These are phyloP conservation scores for Eupeodes corollae DNA, from an alignment of 1,140 invertebrate species.

Conservation along the genomic window DNA sequence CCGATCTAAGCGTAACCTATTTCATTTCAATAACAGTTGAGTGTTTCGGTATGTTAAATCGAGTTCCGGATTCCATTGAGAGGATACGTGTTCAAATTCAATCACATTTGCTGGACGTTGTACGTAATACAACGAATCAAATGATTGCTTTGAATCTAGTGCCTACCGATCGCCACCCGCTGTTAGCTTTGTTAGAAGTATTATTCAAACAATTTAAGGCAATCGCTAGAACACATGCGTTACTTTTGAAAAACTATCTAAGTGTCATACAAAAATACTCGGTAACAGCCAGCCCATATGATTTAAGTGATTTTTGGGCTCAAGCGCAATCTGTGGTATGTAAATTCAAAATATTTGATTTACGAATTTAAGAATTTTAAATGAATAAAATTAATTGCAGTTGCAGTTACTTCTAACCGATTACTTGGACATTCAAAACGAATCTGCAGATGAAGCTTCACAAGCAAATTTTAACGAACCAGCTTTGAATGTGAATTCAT, in stretches of 20 bases:
- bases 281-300: conserved; percentile 51
- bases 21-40: conserved; percentile 75
- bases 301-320: conserved; percentile 75
- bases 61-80: conserved; percentile 75
- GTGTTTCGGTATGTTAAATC: conserved; percentile 72
- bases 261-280: conserved; percentile 45
- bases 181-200: conserved; percentile 48
- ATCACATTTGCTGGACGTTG: conserved; percentile 62
- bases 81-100: conserved; percentile 71
- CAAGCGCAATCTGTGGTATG: conserved; percentile 77
- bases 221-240: conserved; percentile 56
- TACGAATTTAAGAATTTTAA: not conserved
- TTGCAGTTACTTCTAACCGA: conserved; percentile 66
- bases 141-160: conserved; percentile 45
- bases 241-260: conserved; percentile 50
- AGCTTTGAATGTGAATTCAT: conserved; percentile 37
- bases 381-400: conserved; percentile 40
- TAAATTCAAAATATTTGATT: conserved; percentile 11
- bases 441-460: conserved; percentile 46
- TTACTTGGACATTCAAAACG: conserved; percentile 71
- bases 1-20: conserved; percentile 56
- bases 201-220: conserved; percentile 65
- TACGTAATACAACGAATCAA: conserved; percentile 63
- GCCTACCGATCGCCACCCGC: conserved; percentile 20
- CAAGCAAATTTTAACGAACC: conserved; percentile 46